Conservation (phyloP, 1,140 invertebrate species). For the Drosophila burlai region DNA sequence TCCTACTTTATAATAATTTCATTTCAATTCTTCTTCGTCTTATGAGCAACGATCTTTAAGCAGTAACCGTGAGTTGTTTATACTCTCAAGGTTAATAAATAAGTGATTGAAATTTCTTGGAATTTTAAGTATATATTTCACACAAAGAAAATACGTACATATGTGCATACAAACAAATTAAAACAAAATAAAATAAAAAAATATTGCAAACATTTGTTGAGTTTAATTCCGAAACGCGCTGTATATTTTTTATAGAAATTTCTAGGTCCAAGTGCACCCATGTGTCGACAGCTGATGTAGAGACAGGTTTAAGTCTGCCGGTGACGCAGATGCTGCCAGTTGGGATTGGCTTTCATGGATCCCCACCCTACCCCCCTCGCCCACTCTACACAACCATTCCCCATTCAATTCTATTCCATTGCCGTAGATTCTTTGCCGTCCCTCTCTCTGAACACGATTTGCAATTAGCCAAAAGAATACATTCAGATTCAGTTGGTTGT, state of each 20-base stretch:
- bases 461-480: constrained; percentile 75
- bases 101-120: constrained; percentile 19
- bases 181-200: not conserved
- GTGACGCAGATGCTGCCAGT: constrained; percentile 44
- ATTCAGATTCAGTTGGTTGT: constrained; percentile 77
- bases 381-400: not conserved
- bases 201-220: constrained; percentile 1
- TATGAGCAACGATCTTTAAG: not conserved
- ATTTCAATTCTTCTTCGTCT: not conserved
- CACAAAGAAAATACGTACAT: not conserved
- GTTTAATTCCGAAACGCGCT: constrained; percentile 17
- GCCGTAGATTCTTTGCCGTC: constrained; percentile 27
- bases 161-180: not conserved
- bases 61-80: not conserved
- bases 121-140: not conserved
- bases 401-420: constrained; percentile 12
- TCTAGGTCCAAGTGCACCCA: constrained; percentile 34
- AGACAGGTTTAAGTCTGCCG: constrained; percentile 44
- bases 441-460: constrained; percentile 49
- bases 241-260: constrained; percentile 6
- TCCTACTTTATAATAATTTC: not conserved
- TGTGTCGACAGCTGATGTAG: constrained; percentile 40
- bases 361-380: not conserved
- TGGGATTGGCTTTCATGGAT: constrained; percentile 49
- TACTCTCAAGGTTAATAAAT: constrained; percentile 13